Evolutionary conservation across 2,797 vertebrate species (phyloP).

Genomic region (Australoheros facetus): DNA sequence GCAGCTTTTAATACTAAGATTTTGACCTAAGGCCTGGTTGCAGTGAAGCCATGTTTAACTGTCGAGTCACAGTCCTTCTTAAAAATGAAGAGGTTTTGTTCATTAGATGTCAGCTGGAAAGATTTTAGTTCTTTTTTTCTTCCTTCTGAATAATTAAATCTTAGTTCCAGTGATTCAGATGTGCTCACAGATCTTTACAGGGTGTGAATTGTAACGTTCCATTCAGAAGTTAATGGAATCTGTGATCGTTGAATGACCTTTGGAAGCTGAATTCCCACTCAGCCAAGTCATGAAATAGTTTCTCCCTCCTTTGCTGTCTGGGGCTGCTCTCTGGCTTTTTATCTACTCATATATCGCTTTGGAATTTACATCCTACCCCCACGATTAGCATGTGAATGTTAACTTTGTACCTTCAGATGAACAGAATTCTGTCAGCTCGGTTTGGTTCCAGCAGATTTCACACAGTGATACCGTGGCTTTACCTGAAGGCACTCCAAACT

Average conservation of each 20-base stretch:
- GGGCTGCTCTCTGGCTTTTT: slow-evolving; percentile 47
- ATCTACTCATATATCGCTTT: slow-evolving; percentile 58
- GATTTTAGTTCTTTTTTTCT: neutral
- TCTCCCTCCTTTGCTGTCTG: slow-evolving; percentile 37
- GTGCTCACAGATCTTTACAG: slow-evolving; percentile 17
- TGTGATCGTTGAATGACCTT: slow-evolving; percentile 52
- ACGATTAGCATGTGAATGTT: slow-evolving; percentile 56
- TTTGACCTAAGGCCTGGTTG: neutral
- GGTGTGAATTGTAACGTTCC: slow-evolving; percentile 34
- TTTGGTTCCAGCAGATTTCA: slow-evolving; percentile 47
- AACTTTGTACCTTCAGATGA: slow-evolving; percentile 39
- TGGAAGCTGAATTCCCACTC: slow-evolving; percentile 45
- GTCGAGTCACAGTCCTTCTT: neutral
- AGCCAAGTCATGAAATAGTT: slow-evolving; percentile 55
- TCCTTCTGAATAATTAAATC: slow-evolving; percentile 14
- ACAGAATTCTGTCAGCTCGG: slow-evolving; percentile 18
- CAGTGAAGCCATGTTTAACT: neutral
- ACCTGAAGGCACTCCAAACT: slow-evolving; percentile 16
- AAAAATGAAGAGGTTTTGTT: neutral
- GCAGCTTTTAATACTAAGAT: neutral
- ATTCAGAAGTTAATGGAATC: slow-evolving; percentile 34
- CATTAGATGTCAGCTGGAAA: slow-evolving; percentile 1
- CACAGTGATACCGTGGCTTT: slow-evolving; percentile 12
- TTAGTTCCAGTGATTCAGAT: neutral
- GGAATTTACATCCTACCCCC: slow-evolving; percentile 56